phyloP scores from a whole-genome alignment of 2,797 vertebrate genomes.

The Tangara arthus region DNA sequence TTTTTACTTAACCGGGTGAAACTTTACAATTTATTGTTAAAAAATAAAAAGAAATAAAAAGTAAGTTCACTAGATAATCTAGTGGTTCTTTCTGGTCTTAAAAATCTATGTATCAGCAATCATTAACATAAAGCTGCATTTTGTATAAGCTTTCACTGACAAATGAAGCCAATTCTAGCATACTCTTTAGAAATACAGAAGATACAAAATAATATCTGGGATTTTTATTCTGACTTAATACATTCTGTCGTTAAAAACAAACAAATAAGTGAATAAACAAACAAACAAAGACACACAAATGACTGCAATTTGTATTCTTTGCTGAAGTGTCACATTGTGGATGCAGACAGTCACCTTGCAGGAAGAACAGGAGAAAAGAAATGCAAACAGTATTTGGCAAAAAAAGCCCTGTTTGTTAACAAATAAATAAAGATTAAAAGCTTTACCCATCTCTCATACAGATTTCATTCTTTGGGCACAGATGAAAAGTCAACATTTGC shows the following conservation, averaged over 20 bases:
- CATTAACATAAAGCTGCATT: background rate
- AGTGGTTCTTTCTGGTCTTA: background rate
- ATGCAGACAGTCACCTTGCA: conserved; percentile 58
- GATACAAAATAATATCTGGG: background rate
- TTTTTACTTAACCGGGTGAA: background rate
- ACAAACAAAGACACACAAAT: background rate
- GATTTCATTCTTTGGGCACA: conserved; percentile 62
- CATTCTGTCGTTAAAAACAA: background rate
- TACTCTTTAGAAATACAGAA: background rate
- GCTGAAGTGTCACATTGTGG: background rate
- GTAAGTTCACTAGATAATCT: background rate
- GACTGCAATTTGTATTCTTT: background rate
- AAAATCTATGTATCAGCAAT: background rate
- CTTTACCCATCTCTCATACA: conserved; percentile 59
- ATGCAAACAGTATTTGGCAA: conserved; percentile 45
- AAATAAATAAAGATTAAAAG: conserved; percentile 70
- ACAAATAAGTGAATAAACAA: background rate
- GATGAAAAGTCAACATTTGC: conserved; percentile 74
- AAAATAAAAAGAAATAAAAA: background rate
- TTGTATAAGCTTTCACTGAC: background rate
- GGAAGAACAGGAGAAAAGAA: conserved; percentile 5
- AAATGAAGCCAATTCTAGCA: background rate
- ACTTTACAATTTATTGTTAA: background rate
- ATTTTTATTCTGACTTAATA: background rate
- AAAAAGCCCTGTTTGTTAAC: background rate